These are phyloP conservation scores for Syritta pipiens DNA, from an alignment of 2,888 invertebrate genomes.

Conservation along the genomic window DNA sequence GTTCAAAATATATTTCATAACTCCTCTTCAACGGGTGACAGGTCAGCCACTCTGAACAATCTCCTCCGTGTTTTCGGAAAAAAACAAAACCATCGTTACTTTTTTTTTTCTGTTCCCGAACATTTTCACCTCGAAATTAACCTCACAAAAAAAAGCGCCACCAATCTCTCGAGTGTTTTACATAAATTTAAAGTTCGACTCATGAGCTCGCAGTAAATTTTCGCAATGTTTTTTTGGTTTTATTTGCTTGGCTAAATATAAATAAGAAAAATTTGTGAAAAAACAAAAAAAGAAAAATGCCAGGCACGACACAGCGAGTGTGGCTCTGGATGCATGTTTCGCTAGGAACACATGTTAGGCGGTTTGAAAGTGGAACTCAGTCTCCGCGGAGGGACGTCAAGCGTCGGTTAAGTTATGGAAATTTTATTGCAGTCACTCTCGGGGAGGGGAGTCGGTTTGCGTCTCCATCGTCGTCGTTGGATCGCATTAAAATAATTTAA, in stretches of 20 bases:
- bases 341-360: conserved; percentile 60
- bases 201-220: conserved; percentile 59
- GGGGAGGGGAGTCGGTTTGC: conserved; percentile 6
- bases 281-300: conserved; percentile 19
- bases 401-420: conserved; percentile 61
- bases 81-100: no score
- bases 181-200: conserved; percentile 65
- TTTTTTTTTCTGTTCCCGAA: conserved; percentile 5
- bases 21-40: no score
- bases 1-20: no score
- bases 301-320: conserved; percentile 49
- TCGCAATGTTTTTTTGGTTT: conserved; percentile 52
- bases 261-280: conserved; percentile 9
- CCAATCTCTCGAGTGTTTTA: conserved; percentile 42
- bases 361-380: conserved; percentile 55
- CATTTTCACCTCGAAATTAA: conserved; percentile 45
- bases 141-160: no score
- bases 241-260: conserved; percentile 42
- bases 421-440: conserved; percentile 49
- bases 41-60: no score
- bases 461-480: conserved; percentile 18
- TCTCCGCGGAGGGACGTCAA: conserved; percentile 48
- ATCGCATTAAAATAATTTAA: conserved; percentile 63
- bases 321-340: conserved; percentile 51
- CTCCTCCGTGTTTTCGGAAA: conserved; percentile 8